A percentile compares a stretch with the other conserved stretches of the same genome.
These are phyloP conservation scores for Venturia canescens DNA, from an alignment of 1,140 invertebrate genomes.

Conservation along the genomic window DNA sequence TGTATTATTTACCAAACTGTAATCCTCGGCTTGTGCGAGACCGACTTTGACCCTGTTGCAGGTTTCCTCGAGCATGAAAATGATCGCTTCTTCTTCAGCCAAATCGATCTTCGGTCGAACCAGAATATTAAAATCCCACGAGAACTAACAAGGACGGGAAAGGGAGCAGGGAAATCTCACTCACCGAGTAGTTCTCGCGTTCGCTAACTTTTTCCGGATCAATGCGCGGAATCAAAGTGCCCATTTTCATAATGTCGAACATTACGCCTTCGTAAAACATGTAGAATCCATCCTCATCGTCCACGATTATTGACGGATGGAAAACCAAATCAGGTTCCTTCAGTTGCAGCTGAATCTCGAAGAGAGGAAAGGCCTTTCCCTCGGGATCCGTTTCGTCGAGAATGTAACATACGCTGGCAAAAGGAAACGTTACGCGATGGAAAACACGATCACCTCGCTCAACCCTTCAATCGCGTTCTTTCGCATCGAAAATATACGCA, in stretches of 20 bases:
- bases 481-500: too few relatives aligned
- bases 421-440: neutral
- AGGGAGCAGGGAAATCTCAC: neutral
- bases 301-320: slow-evolving; percentile 80
- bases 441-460: neutral
- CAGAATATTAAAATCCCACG: slow-evolving; percentile 16
- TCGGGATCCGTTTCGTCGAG: slow-evolving; percentile 75
- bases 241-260: slow-evolving; percentile 82
- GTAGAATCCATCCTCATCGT: slow-evolving; percentile 80
- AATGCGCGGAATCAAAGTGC: slow-evolving; percentile 83
- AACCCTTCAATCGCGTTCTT: neutral
- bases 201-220: slow-evolving; percentile 67
- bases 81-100: slow-evolving; percentile 65
- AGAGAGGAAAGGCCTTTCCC: slow-evolving; percentile 73
- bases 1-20: slow-evolving; percentile 57
- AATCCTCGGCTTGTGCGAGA: slow-evolving; percentile 62
- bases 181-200: slow-evolving; percentile 65
- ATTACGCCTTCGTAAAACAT: slow-evolving; percentile 78
- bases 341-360: slow-evolving; percentile 82
- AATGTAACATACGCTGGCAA: slow-evolving; percentile 72
- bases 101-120: slow-evolving; percentile 62
- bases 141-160: neutral
- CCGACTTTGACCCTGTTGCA: slow-evolving; percentile 66
- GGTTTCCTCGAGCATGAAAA: slow-evolving; percentile 71
- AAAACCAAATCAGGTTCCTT: slow-evolving; percentile 81